Conservation (phyloP, 2,888 invertebrate species). For the Campoletis raptor region DNA sequence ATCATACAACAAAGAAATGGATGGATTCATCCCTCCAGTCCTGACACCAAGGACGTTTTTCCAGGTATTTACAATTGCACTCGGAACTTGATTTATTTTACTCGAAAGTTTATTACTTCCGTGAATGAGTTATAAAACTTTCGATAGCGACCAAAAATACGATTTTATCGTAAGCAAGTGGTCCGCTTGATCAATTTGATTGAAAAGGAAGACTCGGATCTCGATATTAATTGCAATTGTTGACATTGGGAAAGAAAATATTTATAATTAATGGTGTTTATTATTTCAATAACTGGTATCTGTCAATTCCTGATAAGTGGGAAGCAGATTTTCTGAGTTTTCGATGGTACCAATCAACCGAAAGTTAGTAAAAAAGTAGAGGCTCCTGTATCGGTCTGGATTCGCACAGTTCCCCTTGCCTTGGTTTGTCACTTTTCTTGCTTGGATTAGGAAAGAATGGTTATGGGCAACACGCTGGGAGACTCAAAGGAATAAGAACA, state of each 20-base stretch:
- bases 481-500: not conserved
- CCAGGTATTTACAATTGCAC: slow-evolving; percentile 87
- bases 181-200: not conserved
- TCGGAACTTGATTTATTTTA: not conserved
- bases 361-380: not conserved
- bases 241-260: too few relatives aligned
- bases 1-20: slow-evolving; percentile 92
- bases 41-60: slow-evolving; percentile 90
- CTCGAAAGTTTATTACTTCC: not conserved
- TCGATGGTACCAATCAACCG: not conserved
- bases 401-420: too few relatives aligned
- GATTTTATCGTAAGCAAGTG: not conserved
- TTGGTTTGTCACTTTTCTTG: too few relatives aligned
- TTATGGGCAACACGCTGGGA: not conserved
- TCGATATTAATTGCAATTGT: not conserved
- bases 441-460: not conserved
- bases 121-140: not conserved
- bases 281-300: too few relatives aligned
- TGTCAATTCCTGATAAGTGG: not conserved
- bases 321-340: not conserved
- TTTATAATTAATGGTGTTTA: too few relatives aligned
- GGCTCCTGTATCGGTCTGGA: too few relatives aligned
- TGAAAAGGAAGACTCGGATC: not conserved
- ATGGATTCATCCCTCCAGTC: slow-evolving; percentile 90
- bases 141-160: not conserved